Evolutionary conservation across 2,113 vertebrate species (phyloP), one percentile per base, ranked within the genome.

Genomic region (Sisor rabdophorus): DNA sequence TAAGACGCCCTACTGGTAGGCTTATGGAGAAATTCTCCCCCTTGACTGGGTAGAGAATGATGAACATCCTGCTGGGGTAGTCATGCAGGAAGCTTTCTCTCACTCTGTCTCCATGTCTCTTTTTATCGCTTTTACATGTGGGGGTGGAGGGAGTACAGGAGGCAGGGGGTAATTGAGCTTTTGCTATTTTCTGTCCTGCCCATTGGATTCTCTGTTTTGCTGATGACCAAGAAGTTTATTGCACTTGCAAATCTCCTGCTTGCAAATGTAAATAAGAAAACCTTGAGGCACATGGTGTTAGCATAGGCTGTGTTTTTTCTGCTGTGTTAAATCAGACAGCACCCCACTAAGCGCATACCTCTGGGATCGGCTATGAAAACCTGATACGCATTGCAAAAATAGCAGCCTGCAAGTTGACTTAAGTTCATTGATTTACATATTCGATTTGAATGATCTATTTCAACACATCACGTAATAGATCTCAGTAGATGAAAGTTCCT

Each of bases 241-340:
- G 50, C 78, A 47, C 40, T 82, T 74, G 48, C 78, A 80, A 76
- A 80, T 73, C 60, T 69, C 61, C 26, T 82, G 71, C 48, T 55
- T 69, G 71, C 48, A 77, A 36, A 68, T 61, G 53, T 73, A 40
- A 83, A 58, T n/a, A 75, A 55, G 54, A 74, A 75, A 59, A 80
- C 58, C 61, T 32, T 28, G 32, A 75, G 60, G 36, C 77, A 56
- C 50, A 65, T 60, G n/a, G 22, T 73, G 60, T 73, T 17, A 73
- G 74, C 52, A 50, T 24, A 52, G 26, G n/a, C 50, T 32, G 58
- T 63, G 17, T 50, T 64, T 24, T 71, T 30, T 79, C 28, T 69
- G 30, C n/a, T 11, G 24, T 12, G 56, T 26, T 68, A 44, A 61
- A 68, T 73, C 53, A 68, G 55, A n/a, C 61, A 76, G 44, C 16